phyloP scores from a whole-genome alignment of 2,888 invertebrate species.

The Aphelenchoides bicaudatus region DNA sequence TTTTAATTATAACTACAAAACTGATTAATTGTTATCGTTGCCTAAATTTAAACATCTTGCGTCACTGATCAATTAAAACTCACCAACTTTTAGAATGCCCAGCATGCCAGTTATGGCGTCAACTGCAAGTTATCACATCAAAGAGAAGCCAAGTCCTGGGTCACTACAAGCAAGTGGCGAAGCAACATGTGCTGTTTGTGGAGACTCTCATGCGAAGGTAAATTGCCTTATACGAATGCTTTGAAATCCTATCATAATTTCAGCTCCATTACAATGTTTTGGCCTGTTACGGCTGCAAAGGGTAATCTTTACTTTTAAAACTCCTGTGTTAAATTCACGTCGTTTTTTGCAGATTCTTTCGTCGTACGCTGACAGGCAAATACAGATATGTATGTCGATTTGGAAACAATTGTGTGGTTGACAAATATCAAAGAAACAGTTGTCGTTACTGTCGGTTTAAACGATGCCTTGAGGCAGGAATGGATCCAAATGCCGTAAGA shows the following conservation, averaged over 20 bases:
- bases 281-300: slow-evolving; percentile 35
- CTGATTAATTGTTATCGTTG: too few relatives aligned
- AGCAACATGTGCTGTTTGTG: slow-evolving; percentile 56
- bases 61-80: too few relatives aligned
- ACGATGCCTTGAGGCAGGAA: slow-evolving; percentile 56
- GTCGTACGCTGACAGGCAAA: slow-evolving; percentile 53
- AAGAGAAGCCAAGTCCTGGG: slow-evolving; percentile 18
- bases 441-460: slow-evolving; percentile 58
- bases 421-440: slow-evolving; percentile 58
- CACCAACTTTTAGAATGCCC: slow-evolving; percentile 20
- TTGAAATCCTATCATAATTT: too few relatives aligned
- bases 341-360: too few relatives aligned
- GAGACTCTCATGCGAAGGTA: slow-evolving; percentile 56
- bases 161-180: slow-evolving; percentile 30
- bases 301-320: neutral
- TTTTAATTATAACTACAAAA: too few relatives aligned
- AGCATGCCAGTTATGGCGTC: slow-evolving; percentile 17
- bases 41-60: too few relatives aligned
- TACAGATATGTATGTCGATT: slow-evolving; percentile 54
- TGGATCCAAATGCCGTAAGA: slow-evolving; percentile 60
- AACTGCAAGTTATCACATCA: slow-evolving; percentile 28
- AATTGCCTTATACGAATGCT: too few relatives aligned
- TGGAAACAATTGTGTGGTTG: slow-evolving; percentile 58
- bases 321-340: slow-evolving; percentile 43
- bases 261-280: slow-evolving; percentile 53